Base-by-base conservation (phyloP, 2,888 invertebrate genomes). In the Platycnemis pennipes region DNA sequence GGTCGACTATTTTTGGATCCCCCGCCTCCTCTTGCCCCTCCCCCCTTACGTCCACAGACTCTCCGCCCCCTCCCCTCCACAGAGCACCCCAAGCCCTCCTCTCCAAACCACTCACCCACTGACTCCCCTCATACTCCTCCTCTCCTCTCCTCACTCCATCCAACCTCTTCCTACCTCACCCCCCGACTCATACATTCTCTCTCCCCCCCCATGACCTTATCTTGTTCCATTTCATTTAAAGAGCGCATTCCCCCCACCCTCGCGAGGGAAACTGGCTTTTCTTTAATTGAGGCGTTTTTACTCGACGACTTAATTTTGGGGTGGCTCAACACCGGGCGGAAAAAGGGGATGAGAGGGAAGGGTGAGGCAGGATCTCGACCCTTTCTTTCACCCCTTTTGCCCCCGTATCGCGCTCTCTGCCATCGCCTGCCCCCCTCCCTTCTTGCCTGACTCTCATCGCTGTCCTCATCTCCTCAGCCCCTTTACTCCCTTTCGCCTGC, bases 281-380 rank as follows among this genome's bases (percentile, higher is more conserved):
- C 63, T 63, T 63, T 63, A 63, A 63, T 63, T n/a, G 69, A 69
- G 69, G 69, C 69, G 31, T 69, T 69, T 22, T n/a, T n/a, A n/a
- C 31, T 69, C 13, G 69, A 69, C 69, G 69, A 69, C 31, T 69
- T 69, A 69, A 69, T 69, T 69, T n/a, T 31, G 69, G 31, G 22
- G 69, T 69, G 69, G 69, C n/a, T 69, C 22, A 63, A n/a, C n/a
- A n/a, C n/a, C 63, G 31, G 56, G 22, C 31, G n/a, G 16, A 69
- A n/a, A n/a, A 3, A 49, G 49, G 26, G 26, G 16, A 22, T 63
- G 63, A 63, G 19, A 3, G 0, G 5, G 63, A 26, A 63, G 63
- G 22, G 63, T 22, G 63, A 26, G 3, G 26, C 16, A 63, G 63
- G 26, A 26, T 16, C 16, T 49, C 8, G 49, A 63, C n/a, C n/a